Percentiles rank a stretch among this genome's conserved stretches.
Evolutionary conservation across 2,888 invertebrate genomes (phyloP).

Genomic region (Himalopsyche anomala): DNA sequence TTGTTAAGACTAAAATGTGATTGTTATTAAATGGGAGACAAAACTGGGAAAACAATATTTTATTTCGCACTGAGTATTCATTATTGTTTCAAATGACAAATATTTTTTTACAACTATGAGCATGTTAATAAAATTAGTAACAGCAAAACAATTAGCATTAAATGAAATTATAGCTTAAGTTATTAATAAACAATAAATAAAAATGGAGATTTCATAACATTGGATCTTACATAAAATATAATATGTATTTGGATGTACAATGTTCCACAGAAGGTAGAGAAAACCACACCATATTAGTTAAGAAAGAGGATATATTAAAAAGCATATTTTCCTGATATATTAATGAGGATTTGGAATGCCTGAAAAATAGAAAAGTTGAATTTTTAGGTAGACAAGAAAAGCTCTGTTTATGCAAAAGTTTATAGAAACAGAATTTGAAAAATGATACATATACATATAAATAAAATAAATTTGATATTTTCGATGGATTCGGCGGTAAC

Average conservation of each 20-base stretch:
- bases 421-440: no score
- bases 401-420: no score
- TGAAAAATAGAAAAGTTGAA: neutral
- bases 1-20: no score
- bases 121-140: conserved; percentile 24
- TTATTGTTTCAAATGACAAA: neutral
- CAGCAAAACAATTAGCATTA: neutral
- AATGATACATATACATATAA: no score
- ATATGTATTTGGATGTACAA: neutral
- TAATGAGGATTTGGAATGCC: neutral
- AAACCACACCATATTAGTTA: conserved; percentile 37
- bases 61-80: neutral
- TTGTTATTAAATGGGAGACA: neutral
- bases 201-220: neutral
- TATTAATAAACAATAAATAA: neutral
- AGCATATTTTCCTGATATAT: neutral
- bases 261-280: neutral
- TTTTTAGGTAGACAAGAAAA: neutral
- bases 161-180: neutral
- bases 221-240: neutral
- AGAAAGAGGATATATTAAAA: neutral
- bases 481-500: no score
- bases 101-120: neutral
- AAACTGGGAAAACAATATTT: neutral
- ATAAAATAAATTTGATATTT: no score